Evolutionary conservation across 2,113 vertebrate species (phyloP), one percentile per base, ranked within the genome.

Genomic region (Platichthys flesus): DNA sequence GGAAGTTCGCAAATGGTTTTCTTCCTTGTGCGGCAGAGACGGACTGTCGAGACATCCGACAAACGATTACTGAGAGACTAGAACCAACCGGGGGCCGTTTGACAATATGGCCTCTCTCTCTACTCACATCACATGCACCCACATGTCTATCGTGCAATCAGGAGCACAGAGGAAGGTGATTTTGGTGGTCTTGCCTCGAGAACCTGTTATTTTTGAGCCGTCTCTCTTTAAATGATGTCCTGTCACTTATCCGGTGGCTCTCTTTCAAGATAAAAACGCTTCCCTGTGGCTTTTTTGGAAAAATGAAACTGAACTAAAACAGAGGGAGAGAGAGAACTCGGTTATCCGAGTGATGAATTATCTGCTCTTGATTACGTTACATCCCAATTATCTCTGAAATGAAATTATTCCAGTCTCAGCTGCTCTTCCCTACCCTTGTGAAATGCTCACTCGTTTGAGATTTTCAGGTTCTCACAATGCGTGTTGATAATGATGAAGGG

Each of bases 381-480:
- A 76, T 42, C 28, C 59, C 26, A 84, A 75, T 88, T 77, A 81
- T 85, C 45, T 80, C 75, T 87, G 47, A 74, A 80, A 82, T 84
- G 73, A 67, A 84, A 85, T 78, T 15, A 84, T 74, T 71, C 49
- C 23, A 51, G 74, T 84, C 16, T 54, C 28, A 65, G 61, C 65
- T 74, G 45, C 58, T 21, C 55, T 65, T 78, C 78, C 79, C 57
- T 24, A 73, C 73, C 21, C 16, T 74, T 66, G 62, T 67, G 64
- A 86, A 87, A 82, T 3, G 0, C 45, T 81, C 26, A 31, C 64
- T 68, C 8, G 20, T 74, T 87, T 85, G 85, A 70, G 54, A 83
- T 74, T 83, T 79, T 62, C 57, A 54, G 72, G n/a, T 88, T 73
- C 58, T 55, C 18, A 76, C 77, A 84, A 61, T 24, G 45, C 74